These are phyloP conservation scores for Pseudomyrmex flavicornis DNA, from an alignment of 1,140 invertebrate species.

Conservation along the genomic window DNA sequence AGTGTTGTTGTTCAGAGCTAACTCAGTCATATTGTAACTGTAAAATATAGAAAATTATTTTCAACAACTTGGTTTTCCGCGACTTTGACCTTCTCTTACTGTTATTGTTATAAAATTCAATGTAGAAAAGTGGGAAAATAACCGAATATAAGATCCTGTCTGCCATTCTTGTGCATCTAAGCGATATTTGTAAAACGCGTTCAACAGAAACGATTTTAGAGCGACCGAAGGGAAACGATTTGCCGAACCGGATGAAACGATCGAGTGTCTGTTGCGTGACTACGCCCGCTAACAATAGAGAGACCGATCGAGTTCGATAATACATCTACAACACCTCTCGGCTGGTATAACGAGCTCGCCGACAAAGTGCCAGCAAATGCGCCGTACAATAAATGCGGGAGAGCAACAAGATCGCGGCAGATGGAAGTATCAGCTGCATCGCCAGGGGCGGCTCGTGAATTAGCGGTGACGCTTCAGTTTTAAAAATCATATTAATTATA, in stretches of 20 bases:
- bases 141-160: too few relatives aligned
- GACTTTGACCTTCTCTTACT: too few relatives aligned
- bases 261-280: slow-evolving; percentile 50
- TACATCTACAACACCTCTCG: slow-evolving; percentile 57
- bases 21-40: too few relatives aligned
- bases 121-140: too few relatives aligned
- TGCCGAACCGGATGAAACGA: slow-evolving; percentile 14
- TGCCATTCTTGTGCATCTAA: not conserved
- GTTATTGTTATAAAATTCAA: too few relatives aligned
- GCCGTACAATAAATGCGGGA: slow-evolving; percentile 59
- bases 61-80: too few relatives aligned
- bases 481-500: not conserved
- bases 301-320: slow-evolving; percentile 60
- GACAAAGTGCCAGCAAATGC: slow-evolving; percentile 72
- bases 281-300: slow-evolving; percentile 58
- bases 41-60: too few relatives aligned
- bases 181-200: slow-evolving; percentile 18
- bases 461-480: not conserved
- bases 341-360: slow-evolving; percentile 61
- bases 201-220: slow-evolving; percentile 5
- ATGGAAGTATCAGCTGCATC: slow-evolving; percentile 74
- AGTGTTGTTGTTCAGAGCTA: too few relatives aligned
- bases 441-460: slow-evolving; percentile 33
- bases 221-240: slow-evolving; percentile 32
- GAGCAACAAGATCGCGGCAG: slow-evolving; percentile 69